Percentiles rank a stretch among this genome's conserved stretches.
Conservation (phyloP, 1,140 invertebrate species). For the Bombus sylvicola region DNA sequence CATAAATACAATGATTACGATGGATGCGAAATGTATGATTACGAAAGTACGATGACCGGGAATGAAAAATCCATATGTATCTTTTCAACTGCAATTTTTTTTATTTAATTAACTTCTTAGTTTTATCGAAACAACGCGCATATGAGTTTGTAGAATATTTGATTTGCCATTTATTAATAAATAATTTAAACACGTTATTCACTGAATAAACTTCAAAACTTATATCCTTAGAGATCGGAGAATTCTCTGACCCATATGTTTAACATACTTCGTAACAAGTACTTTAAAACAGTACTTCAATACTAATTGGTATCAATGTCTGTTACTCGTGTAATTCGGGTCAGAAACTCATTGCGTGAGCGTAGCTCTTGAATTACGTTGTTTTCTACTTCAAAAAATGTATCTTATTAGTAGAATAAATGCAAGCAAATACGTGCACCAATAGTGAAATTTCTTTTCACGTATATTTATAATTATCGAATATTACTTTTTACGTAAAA, state of each 20-base stretch:
- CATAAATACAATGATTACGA: not conserved
- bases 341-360: no score
- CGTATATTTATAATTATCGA: no score
- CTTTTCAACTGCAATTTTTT: no score
- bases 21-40: no score
- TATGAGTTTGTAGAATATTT: no score
- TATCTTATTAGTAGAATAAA: not conserved
- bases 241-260: not conserved
- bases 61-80: not conserved
- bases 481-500: no score
- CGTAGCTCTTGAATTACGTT: not conserved
- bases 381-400: not conserved
- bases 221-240: not conserved
- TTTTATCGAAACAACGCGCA: not conserved
- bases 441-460: no score
- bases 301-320: slow-evolving; percentile 1
- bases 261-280: not conserved
- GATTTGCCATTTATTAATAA: no score
- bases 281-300: not conserved
- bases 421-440: no score
- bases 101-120: not conserved
- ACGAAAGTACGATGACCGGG: not conserved
- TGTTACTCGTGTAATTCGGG: not conserved
- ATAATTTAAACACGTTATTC: no score
- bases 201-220: not conserved